A percentile compares a stretch with the other conserved stretches of the same genome.
Conservation (phyloP, 2,113 vertebrate genomes). For the Platycercus adscitus region DNA sequence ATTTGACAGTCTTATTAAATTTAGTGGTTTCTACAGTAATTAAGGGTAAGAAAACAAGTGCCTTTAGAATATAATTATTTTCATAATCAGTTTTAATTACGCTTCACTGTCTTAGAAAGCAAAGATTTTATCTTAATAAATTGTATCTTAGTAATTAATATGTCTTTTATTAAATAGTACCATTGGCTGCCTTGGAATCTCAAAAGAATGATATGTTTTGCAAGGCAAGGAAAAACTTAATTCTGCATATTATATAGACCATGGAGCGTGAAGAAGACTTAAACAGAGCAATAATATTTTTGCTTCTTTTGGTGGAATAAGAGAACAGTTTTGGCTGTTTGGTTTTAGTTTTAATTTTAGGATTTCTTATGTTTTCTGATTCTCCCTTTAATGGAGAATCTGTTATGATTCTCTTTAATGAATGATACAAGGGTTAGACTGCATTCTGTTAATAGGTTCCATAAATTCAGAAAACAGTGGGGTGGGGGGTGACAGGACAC, state of each 20-base stretch:
- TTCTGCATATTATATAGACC: not conserved
- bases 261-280: not conserved
- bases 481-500: not conserved
- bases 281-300: not conserved
- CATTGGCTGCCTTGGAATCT: conserved; percentile 28
- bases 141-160: conserved; percentile 63
- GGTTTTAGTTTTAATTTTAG: not conserved
- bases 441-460: not conserved
- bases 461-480: not conserved
- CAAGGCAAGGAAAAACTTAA: not conserved
- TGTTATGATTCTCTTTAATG: not conserved
- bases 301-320: not conserved
- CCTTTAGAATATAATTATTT: conserved; percentile 73
- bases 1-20: conserved; percentile 68
- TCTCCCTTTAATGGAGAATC: not conserved
- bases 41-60: conserved; percentile 61
- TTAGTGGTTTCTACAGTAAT: conserved; percentile 52
- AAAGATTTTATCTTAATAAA: conserved; percentile 63
- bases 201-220: not conserved
- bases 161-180: conserved; percentile 29
- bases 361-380: not conserved
- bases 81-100: conserved; percentile 72
- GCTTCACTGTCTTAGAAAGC: conserved; percentile 62
- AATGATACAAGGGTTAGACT: not conserved
- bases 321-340: not conserved